Percentiles rank a stretch among this genome's conserved stretches.
Evolutionary conservation across 2,113 vertebrate genomes (phyloP).

Genomic region (Heteronetta atricapilla): DNA sequence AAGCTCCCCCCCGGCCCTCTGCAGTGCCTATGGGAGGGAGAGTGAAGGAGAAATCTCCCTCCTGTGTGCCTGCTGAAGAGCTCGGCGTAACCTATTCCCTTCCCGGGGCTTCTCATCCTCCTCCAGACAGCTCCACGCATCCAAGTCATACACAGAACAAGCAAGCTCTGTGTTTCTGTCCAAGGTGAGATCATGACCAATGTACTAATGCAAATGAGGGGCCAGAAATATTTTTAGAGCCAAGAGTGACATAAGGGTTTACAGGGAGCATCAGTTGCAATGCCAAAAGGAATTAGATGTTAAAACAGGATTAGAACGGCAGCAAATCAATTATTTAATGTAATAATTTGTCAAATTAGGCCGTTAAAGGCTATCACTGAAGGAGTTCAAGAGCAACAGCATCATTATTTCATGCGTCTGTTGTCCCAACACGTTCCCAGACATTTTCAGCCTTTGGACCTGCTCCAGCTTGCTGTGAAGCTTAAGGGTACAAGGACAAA

Average conservation of each 20-base stretch:
- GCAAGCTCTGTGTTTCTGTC: background rate
- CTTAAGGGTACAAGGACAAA: background rate
- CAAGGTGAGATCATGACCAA: conserved; percentile 10
- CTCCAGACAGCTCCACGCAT: background rate
- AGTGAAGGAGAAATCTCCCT: background rate
- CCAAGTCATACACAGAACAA: conserved; percentile 15
- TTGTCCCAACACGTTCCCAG: background rate
- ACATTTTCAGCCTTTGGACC: background rate
- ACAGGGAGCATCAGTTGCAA: background rate
- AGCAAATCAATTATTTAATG: conserved; percentile 26
- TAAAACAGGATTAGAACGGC: background rate
- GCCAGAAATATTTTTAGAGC: background rate
- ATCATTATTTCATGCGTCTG: conserved; percentile 26
- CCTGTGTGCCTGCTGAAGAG: fast-evolving
- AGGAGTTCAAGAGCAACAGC: background rate
- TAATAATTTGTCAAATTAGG: conserved; percentile 41
- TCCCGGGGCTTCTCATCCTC: background rate
- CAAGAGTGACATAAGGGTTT: conserved; percentile 21
- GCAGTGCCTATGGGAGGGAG: fast-evolving
- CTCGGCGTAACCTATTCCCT: background rate
- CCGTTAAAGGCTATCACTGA: background rate
- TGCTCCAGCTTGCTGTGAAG: background rate
- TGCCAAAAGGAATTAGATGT: background rate
- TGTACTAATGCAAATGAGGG: background rate
- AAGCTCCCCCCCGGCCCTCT: background rate